These are phyloP conservation scores for Myotis planiceps DNA, from an alignment of 2,797 vertebrate genomes.

Conservation along the genomic window DNA sequence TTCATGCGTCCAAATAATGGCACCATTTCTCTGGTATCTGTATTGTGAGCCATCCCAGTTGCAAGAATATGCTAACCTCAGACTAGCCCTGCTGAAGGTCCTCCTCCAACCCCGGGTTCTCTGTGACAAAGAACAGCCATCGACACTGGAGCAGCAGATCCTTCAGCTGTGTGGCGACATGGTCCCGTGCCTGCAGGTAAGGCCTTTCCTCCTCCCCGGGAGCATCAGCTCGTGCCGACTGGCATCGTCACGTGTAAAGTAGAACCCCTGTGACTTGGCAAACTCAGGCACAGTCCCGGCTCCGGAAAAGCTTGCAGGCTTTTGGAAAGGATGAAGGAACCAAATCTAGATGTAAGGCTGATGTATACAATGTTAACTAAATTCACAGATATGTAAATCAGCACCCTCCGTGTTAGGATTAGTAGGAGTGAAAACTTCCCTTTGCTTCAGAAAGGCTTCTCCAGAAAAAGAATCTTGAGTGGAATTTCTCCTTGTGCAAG, in stretches of 20 bases:
- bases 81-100: constrained; percentile 90
- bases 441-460: background rate
- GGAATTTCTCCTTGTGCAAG: constrained; percentile 1
- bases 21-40: constrained; percentile 93
- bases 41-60: constrained; percentile 94
- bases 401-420: background rate
- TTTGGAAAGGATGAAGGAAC: constrained; percentile 24
- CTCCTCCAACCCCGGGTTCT: constrained; percentile 85
- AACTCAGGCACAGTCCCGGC: background rate
- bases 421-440: background rate
- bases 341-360: background rate
- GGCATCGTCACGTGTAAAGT: background rate
- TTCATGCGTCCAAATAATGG: constrained; percentile 90
- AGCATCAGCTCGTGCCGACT: background rate
- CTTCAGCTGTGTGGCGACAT: constrained; percentile 90
- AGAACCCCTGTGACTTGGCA: background rate
- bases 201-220: background rate
- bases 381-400: background rate
- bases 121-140: constrained; percentile 70
- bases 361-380: background rate
- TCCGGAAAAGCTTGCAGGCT: background rate
- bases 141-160: constrained; percentile 82
- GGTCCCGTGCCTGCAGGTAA: constrained; percentile 93
- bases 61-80: constrained; percentile 90
- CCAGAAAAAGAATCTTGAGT: constrained; percentile 9